A percentile compares a stretch with the other conserved stretches of the same genome.
These are phyloP conservation scores for Troglohyphantes excavatus DNA, from an alignment of 2,888 invertebrate genomes.

Conservation along the genomic window DNA sequence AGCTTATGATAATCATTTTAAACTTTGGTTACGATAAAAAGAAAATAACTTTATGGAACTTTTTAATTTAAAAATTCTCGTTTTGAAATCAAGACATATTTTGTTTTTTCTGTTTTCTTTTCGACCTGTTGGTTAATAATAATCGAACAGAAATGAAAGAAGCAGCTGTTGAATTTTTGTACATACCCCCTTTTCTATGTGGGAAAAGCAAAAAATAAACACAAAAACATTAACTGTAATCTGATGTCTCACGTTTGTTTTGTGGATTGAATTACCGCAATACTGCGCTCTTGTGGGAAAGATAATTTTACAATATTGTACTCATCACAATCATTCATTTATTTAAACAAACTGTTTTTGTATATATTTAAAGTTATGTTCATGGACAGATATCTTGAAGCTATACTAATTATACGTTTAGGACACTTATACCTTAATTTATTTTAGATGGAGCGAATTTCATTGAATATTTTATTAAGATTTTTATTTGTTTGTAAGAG, in stretches of 20 bases:
- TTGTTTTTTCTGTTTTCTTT: no score
- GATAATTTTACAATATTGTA: background rate
- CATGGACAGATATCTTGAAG: constrained; percentile 4
- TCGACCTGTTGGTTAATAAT: background rate
- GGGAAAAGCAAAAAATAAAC: constrained; percentile 18
- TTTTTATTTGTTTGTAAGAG: constrained; percentile 22
- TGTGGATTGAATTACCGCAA: constrained; percentile 17
- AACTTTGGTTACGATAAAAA: no score
- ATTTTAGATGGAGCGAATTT: constrained; percentile 41
- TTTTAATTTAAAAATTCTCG: no score
- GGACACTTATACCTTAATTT: constrained; percentile 12
- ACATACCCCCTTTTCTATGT: constrained; percentile 17
- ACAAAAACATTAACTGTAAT: constrained; percentile 45
- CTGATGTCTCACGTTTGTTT: constrained; percentile 37
- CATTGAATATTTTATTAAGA: background rate
- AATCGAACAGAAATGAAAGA: constrained; percentile 40
- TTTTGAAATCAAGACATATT: no score
- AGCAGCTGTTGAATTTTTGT: constrained; percentile 50
- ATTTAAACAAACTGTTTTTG: background rate
- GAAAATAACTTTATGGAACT: no score
- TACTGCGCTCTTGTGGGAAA: background rate
- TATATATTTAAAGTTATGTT: background rate
- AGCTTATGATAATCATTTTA: no score
- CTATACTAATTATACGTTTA: background rate
- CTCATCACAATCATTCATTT: background rate